These are phyloP conservation scores for Mythimna loreyi DNA, from an alignment of 2,888 invertebrate genomes.

Conservation along the genomic window DNA sequence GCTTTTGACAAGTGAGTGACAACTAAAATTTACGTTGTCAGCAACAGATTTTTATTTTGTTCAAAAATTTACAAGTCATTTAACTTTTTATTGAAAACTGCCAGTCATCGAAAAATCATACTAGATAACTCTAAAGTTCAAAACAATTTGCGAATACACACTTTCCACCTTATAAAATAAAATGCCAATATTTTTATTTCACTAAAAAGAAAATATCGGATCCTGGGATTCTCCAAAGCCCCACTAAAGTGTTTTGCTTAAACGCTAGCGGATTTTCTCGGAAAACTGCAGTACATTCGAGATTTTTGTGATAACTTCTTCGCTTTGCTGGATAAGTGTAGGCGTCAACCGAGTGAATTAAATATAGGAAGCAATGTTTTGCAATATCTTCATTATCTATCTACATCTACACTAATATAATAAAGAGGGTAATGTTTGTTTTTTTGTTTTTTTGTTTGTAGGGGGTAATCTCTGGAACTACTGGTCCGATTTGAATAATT, in stretches of 20 bases:
- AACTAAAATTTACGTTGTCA: too few species aligned
- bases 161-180: slow-evolving; percentile 14
- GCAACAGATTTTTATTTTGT: too few species aligned
- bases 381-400: neutral
- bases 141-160: neutral
- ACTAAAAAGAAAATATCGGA: slow-evolving; percentile 34
- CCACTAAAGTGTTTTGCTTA: slow-evolving; percentile 46
- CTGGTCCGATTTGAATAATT: too few species aligned
- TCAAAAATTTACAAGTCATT: too few species aligned
- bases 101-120: neutral
- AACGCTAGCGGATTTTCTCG: slow-evolving; percentile 40
- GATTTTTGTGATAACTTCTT: slow-evolving; percentile 3
- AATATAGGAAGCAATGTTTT: neutral
- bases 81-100: too few species aligned
- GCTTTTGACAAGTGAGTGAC: too few species aligned
- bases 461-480: too few species aligned
- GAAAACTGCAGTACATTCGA: slow-evolving; percentile 32
- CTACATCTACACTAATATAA: too few species aligned
- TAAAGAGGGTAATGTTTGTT: too few species aligned
- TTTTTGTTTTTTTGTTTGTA: too few species aligned
- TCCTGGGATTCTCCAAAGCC: slow-evolving; percentile 36
- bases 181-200: slow-evolving; percentile 44
- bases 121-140: neutral
- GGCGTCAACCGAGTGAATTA: neutral
- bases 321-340: neutral